Evolutionary conservation across 2,113 vertebrate genomes (phyloP).

Genomic region (Felis catus): F.catus_Fca126_mat1.0 CM031421.1:13261001-13261500

Average conservation of each 20-base stretch:
- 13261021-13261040: not conserved
- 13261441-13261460: not conserved
- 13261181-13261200: not conserved
- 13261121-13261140: not conserved
- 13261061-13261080: not conserved
- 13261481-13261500: not conserved
- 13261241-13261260: not conserved
- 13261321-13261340: not conserved
- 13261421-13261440: not conserved
- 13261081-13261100: not conserved
- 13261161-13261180: not conserved
- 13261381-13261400: not conserved
- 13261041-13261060: not conserved
- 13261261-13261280: not conserved
- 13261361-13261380: not conserved
- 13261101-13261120: not conserved
- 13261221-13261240: not conserved
- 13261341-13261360: not conserved
- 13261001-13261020: not conserved
- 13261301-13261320: not conserved
- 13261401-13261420: not conserved
- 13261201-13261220: not conserved
- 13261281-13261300: not conserved
- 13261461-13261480: not conserved
- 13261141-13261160: not conserved